Evolutionary conservation across 64 coral and sea anemone genomes (phyloP), one percentile per base, ranked within the genome.

Genomic region (Hydrozoanthus tunicans): DNA sequence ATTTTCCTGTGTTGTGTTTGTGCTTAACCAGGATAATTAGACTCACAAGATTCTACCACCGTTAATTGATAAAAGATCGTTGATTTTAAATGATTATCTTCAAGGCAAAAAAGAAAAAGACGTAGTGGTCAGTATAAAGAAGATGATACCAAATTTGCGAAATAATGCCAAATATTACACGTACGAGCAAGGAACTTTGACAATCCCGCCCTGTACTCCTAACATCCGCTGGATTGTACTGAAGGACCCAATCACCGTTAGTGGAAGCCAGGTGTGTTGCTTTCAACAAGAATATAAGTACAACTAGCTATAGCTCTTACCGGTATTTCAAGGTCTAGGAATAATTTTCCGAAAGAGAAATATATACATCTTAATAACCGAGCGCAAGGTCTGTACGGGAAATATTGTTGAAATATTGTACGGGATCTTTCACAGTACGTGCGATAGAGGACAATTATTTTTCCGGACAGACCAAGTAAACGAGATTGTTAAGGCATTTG

Each of bases 51-150:
- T 24, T 7, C 68, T 70, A 7, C 68, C n/a, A 70, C 20, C 17
- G 7, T 24, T 70, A 7, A 70, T 23, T 24, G 5, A 24, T 70
- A 24, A 23, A 2, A 15, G 7, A 6, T 6, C 9, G 26, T 7
- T 67, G 7, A 20, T 1, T 58, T 17, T 78, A 17, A 7, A 17
- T 81, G 7, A 23, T 17, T 32, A 56, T 73, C 23, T 85, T 54
- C 11, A n/a, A 88, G 83, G 83, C 67, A 73, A 88, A 73, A 32
- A 73, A 26, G 69, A 88, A 74, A 73, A 88, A 51, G 67, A 88
- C 5, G 83, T 88, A 3, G 83, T 59, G 53, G 0, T 88, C 0
- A 88, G 83, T 74, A 74, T 88, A 59, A 88, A 43, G 20, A 59
- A 14, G 55, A 43, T 88, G 83, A 88, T 88, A 15, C 83, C 83